Evolutionary conservation across 2,888 invertebrate species (phyloP), one percentile per base, ranked within the genome.

Genomic region (Scaptomyza polygonia): DNA sequence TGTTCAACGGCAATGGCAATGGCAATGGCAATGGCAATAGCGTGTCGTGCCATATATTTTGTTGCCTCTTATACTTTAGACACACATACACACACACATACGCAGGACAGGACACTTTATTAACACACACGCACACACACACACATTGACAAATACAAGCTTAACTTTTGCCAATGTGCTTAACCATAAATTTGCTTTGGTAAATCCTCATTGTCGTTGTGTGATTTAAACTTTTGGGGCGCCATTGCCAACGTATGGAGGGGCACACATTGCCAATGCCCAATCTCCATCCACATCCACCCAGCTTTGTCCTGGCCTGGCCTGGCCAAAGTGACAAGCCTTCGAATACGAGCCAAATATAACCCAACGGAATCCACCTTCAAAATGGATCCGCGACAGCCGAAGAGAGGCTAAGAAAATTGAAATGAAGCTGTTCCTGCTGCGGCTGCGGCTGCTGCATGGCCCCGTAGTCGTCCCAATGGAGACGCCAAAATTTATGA

Each of bases 131-230:
- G 44, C 44, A 59, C 40, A 36, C 43, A 16, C 29, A 36, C 34
- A 57, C 52, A 64, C 54, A 48, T 58, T 61, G 53, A 49, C 52
- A 76, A 56, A 67, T 32, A 66, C 56, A 54, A 71, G 86, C 79
- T 80, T 86, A 86, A 80, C 84, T 79, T 84, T 67, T 79, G 76
- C 78, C 87, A 77, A 75, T 78, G 82, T 77, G 85, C 81, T 86
- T 79, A 83, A 81, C 88, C 82, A 90, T 90, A 90, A 90, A 90
- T 90, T 89, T 88, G 73, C 78, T 75, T 82, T 72, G 71, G 78
- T 70, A 90, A 90, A 90, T 90, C 89, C 90, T 77, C 72, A 79
- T 87, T 90, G 90, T 90, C 89, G 86, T 88, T 90, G 79, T 89
- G 89, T 90, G 90, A 90, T 90, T 90, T 90, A 90, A 90, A 89